A percentile compares a stretch with the other conserved stretches of the same genome.
phyloP scores from a whole-genome alignment of 2,797 vertebrate genomes.

The Lutjanus argentimaculatus region DNA sequence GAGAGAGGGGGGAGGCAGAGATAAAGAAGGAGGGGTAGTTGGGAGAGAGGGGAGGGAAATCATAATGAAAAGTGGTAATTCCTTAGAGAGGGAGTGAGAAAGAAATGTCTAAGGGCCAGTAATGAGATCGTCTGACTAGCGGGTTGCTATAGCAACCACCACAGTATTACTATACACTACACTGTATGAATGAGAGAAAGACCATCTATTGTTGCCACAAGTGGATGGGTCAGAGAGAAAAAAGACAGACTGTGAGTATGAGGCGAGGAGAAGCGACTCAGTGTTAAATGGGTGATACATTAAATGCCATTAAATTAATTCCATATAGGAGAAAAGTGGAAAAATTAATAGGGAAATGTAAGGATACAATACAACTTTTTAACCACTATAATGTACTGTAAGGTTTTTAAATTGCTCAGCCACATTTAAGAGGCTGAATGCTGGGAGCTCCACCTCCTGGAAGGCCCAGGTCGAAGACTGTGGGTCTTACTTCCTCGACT shows the following conservation, averaged over 20 bases:
- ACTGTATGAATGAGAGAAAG: slow-evolving; percentile 93
- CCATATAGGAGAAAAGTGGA: slow-evolving; percentile 24
- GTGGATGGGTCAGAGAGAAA: slow-evolving; percentile 77
- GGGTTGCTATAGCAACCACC: slow-evolving; percentile 92
- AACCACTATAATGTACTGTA: slow-evolving; percentile 21
- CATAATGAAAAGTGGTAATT: slow-evolving; percentile 87
- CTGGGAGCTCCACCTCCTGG: slow-evolving; percentile 41
- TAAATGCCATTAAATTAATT: slow-evolving; percentile 63
- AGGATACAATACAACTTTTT: slow-evolving; percentile 29
- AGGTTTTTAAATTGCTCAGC: slow-evolving; percentile 28
- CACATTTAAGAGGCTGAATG: slow-evolving; percentile 22
- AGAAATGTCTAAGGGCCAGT: slow-evolving; percentile 96
- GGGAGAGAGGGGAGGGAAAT: slow-evolving; percentile 81
- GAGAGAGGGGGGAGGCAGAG: slow-evolving; percentile 72
- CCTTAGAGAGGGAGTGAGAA: slow-evolving; percentile 90
- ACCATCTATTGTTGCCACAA: slow-evolving; percentile 84
- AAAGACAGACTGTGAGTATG: slow-evolving; percentile 56
- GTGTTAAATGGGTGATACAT: slow-evolving; percentile 68
- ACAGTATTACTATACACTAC: slow-evolving; percentile 94
- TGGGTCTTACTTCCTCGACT: slow-evolving; percentile 20
- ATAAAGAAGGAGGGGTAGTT: slow-evolving; percentile 91
- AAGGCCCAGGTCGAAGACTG: slow-evolving; percentile 12
- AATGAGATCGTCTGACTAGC: slow-evolving; percentile 97
- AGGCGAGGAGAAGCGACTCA: slow-evolving; percentile 53
- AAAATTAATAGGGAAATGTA: slow-evolving; percentile 30